Conservation (phyloP, 2,888 invertebrate genomes). For the Chalcis sispes region DNA sequence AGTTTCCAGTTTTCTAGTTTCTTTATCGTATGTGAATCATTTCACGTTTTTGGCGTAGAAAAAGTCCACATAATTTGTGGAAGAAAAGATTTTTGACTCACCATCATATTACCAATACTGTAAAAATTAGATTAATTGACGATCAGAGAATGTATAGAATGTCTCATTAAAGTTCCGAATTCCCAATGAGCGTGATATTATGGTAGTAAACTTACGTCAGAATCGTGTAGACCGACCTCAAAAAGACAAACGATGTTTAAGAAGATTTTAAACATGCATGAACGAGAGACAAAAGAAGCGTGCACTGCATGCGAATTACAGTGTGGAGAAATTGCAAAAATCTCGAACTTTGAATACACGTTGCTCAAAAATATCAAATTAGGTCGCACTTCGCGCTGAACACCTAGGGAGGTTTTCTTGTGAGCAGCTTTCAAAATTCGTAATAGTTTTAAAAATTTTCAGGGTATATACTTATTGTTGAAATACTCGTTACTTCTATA, state of each 20-base stretch:
- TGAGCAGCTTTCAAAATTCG: too few relatives aligned
- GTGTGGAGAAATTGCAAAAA: constrained; percentile 8
- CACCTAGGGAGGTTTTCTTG: constrained; percentile 8
- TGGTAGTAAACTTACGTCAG: background rate
- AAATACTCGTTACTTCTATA: too few relatives aligned
- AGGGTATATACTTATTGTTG: too few relatives aligned
- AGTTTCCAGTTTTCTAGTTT: too few relatives aligned
- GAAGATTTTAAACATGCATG: background rate
- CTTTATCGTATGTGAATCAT: background rate
- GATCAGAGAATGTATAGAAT: background rate
- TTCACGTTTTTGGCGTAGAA: too few relatives aligned
- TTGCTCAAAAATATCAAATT: constrained; percentile 1
- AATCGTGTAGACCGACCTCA: background rate
- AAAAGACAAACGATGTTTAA: background rate
- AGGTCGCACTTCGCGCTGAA: constrained; percentile 6
- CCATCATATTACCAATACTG: background rate
- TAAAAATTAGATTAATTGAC: background rate
- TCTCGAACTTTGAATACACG: constrained; percentile 8
- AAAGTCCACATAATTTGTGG: background rate
- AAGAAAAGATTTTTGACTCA: background rate
- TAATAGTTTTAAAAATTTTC: too few relatives aligned
- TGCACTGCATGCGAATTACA: background rate
- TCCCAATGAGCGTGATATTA: background rate
- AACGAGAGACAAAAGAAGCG: background rate
- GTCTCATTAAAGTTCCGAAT: background rate